Conservation (phyloP, 92 coral and sea anemone species). For the Siderastrea radians region DNA sequence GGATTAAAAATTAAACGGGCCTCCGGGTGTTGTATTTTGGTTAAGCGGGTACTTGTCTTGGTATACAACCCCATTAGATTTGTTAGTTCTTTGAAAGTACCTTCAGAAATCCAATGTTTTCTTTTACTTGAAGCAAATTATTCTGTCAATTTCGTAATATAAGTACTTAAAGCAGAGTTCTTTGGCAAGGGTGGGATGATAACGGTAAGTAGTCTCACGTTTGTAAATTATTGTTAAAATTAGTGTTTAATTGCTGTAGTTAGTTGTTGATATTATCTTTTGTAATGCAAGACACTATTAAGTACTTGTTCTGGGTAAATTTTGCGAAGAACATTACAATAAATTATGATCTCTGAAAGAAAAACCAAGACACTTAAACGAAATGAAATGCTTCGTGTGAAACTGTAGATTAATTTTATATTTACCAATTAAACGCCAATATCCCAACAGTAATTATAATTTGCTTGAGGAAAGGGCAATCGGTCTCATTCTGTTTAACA, state of each 20-base stretch:
- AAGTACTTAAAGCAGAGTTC: background rate
- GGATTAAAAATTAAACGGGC: constrained; percentile 2
- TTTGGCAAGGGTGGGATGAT: background rate
- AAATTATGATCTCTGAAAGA: no score
- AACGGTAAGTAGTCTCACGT: background rate
- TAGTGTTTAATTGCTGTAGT: no score
- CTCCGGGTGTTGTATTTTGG: constrained; percentile 33
- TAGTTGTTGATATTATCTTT: background rate
- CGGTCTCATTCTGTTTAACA: no score
- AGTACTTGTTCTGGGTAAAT: background rate
- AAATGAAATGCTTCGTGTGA: no score
- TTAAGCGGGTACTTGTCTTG: constrained; percentile 21
- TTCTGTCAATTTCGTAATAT: background rate
- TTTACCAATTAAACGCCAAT: no score
- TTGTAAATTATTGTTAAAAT: background rate
- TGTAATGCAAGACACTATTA: background rate
- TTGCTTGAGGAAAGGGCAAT: no score
- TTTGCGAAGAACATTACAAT: background rate
- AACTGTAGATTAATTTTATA: no score
- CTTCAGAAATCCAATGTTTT: background rate
- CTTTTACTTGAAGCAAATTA: background rate
- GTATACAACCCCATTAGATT: background rate
- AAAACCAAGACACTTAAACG: no score
- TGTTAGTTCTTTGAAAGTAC: background rate
- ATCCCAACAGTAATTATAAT: no score